A percentile compares a stretch with the other conserved stretches of the same genome.
These are phyloP conservation scores for Nesidiocoris tenuis DNA, from an alignment of 2,888 invertebrate species.

Conservation along the genomic window DNA sequence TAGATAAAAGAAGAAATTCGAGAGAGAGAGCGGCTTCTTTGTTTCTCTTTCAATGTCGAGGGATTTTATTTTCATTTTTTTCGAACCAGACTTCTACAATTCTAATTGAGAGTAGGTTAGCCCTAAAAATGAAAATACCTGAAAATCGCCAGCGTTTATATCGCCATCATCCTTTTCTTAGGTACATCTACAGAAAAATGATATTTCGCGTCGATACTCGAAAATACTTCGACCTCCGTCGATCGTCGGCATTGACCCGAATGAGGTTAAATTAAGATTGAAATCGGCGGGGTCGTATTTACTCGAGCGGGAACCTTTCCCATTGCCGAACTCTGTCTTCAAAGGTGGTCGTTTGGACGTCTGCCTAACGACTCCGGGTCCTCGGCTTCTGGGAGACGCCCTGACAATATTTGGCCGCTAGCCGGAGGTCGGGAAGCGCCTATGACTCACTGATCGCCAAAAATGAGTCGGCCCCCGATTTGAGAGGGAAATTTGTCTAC, in stretches of 20 bases:
- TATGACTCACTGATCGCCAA: not conserved
- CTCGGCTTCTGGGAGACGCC: not conserved
- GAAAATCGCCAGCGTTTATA: too few relatives aligned
- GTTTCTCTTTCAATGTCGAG: too few relatives aligned
- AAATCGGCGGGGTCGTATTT: not conserved
- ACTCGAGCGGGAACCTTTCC: not conserved
- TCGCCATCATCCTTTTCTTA: too few relatives aligned
- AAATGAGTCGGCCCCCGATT: not conserved
- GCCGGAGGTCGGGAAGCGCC: not conserved
- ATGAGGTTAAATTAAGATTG: not conserved
- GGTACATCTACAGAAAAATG: too few relatives aligned
- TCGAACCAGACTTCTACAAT: too few relatives aligned
- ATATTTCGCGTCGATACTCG: not conserved
- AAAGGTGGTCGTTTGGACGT: slow-evolving; percentile 14
- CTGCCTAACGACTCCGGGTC: slow-evolving; percentile 4
- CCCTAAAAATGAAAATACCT: too few relatives aligned
- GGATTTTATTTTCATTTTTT: too few relatives aligned
- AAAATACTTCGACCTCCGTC: not conserved
- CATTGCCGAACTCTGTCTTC: not conserved
- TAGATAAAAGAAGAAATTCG: too few relatives aligned
- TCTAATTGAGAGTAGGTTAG: too few relatives aligned
- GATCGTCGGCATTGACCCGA: not conserved
- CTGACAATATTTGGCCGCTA: not conserved
- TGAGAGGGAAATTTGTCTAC: too few relatives aligned
- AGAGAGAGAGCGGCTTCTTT: too few relatives aligned